A percentile compares a stretch with the other conserved stretches of the same genome.
Conservation (phyloP, 2,888 invertebrate species). For the Phyllotreta cruciferae region DNA sequence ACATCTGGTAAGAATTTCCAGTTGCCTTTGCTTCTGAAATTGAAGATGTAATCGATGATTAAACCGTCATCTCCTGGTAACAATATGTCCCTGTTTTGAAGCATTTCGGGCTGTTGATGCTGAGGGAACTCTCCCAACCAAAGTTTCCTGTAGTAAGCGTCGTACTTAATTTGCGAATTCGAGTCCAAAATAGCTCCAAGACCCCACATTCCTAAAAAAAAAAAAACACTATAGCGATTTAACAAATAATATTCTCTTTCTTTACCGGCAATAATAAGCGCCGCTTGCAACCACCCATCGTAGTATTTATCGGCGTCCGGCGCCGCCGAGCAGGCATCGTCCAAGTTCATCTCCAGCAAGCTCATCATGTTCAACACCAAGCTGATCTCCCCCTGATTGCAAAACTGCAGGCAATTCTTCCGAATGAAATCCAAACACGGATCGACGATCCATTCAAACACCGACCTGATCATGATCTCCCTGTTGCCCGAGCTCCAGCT, state of each 20-base stretch:
- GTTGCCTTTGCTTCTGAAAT: slow-evolving; percentile 77
- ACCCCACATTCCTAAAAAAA: slow-evolving; percentile 72
- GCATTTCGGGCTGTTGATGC: slow-evolving; percentile 60
- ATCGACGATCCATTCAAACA: slow-evolving; percentile 83
- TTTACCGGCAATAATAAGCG: slow-evolving; percentile 72
- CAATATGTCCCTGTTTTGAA: slow-evolving; percentile 76
- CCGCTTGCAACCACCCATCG: slow-evolving; percentile 76
- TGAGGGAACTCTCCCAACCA: slow-evolving; percentile 63
- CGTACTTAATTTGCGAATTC: slow-evolving; percentile 73
- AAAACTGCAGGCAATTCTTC: slow-evolving; percentile 70
- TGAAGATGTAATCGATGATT: slow-evolving; percentile 82
- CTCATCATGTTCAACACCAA: slow-evolving; percentile 74
- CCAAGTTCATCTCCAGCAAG: slow-evolving; percentile 79
- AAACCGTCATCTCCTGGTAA: slow-evolving; percentile 77
- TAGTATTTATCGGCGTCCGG: slow-evolving; percentile 73
- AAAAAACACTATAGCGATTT: neutral
- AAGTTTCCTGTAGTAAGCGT: slow-evolving; percentile 67
- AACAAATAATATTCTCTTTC: neutral
- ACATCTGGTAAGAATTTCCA: slow-evolving; percentile 90
- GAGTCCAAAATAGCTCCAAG: slow-evolving; percentile 80
- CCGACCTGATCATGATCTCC: slow-evolving; percentile 65
- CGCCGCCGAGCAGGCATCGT: slow-evolving; percentile 65
- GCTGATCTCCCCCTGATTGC: slow-evolving; percentile 76
- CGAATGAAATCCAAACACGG: slow-evolving; percentile 76
- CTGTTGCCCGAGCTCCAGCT: slow-evolving; percentile 73